Conservation (phyloP, 2,888 invertebrate genomes). For the Graphium colonna region DNA sequence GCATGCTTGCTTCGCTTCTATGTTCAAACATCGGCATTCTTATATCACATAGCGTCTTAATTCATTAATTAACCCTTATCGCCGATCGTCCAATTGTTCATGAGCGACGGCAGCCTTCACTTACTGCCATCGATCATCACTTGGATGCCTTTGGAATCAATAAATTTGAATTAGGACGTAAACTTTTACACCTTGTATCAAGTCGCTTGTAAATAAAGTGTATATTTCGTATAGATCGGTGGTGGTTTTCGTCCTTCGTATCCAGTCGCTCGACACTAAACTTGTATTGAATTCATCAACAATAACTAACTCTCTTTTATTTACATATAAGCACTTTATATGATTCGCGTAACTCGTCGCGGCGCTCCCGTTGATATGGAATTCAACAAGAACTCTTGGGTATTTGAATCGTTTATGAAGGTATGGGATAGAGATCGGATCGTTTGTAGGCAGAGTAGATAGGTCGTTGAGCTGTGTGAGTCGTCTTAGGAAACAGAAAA, state of each 20-base stretch:
- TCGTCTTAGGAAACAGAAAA: too few relatives aligned
- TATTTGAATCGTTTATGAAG: conserved; percentile 41
- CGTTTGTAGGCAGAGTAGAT: conserved; percentile 47
- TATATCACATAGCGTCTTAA: conserved; percentile 25
- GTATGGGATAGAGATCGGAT: conserved; percentile 42
- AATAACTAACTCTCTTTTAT: conserved; percentile 47
- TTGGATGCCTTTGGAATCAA: too few relatives aligned
- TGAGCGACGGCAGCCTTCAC: not conserved
- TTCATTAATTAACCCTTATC: not conserved
- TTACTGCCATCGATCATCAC: too few relatives aligned
- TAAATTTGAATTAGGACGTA: too few relatives aligned
- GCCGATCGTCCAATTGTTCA: not conserved
- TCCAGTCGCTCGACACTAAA: not conserved
- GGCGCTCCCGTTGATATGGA: conserved; percentile 54
- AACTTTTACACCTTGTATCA: too few relatives aligned
- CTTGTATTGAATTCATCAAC: conserved; percentile 50
- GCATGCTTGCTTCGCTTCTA: conserved; percentile 49
- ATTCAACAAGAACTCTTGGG: conserved; percentile 45
- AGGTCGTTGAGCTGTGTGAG: conserved; percentile 46
- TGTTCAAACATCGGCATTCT: conserved; percentile 35
- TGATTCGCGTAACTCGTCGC: conserved; percentile 57
- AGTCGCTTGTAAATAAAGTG: too few relatives aligned
- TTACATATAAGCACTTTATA: conserved; percentile 49
- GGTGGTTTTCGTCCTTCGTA: not conserved
- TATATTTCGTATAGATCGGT: not conserved